These are phyloP conservation scores for Drosophila ficusphila DNA, from an alignment of 1,140 invertebrate species.

Conservation along the genomic window DNA sequence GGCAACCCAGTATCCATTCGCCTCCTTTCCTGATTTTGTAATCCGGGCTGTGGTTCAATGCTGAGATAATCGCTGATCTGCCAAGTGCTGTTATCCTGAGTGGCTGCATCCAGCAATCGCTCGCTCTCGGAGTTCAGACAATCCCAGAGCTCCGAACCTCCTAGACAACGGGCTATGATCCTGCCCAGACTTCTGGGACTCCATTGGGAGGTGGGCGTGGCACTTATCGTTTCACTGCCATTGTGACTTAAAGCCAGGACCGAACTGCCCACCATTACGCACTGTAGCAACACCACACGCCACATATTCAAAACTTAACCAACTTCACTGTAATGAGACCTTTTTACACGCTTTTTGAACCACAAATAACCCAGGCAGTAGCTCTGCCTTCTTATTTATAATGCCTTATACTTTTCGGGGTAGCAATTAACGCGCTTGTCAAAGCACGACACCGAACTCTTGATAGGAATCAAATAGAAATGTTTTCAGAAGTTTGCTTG, in stretches of 20 bases:
- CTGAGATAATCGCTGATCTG: conserved; percentile 86
- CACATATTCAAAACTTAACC: conserved; percentile 37
- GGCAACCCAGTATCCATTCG: conserved; percentile 17
- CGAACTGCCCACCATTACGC: conserved; percentile 12
- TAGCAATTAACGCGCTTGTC: conserved; percentile 71
- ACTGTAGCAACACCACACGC: conserved; percentile 43
- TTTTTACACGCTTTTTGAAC: conserved; percentile 28
- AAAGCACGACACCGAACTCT: conserved; percentile 69
- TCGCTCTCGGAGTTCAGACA: conserved; percentile 86
- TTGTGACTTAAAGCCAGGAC: conserved; percentile 15
- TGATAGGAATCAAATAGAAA: conserved; percentile 76
- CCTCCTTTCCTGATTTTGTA: conserved; percentile 61
- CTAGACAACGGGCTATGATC: conserved; percentile 82
- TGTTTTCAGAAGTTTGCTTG: conserved; percentile 44
- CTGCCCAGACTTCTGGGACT: conserved; percentile 47
- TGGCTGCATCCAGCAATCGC: conserved; percentile 85
- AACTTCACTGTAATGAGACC: neutral
- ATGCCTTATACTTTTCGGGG: neutral
- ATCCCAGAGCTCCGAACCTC: conserved; percentile 77
- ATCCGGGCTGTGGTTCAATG: conserved; percentile 77
- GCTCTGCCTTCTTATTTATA: conserved; percentile 35
- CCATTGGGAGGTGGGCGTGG: conserved; percentile 12
- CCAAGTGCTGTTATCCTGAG: conserved; percentile 86
- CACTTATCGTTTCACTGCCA: neutral
- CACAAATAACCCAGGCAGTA: conserved; percentile 51